Conservation (phyloP, 2,113 vertebrate genomes). For the Mohoua ochrocephala region DNA sequence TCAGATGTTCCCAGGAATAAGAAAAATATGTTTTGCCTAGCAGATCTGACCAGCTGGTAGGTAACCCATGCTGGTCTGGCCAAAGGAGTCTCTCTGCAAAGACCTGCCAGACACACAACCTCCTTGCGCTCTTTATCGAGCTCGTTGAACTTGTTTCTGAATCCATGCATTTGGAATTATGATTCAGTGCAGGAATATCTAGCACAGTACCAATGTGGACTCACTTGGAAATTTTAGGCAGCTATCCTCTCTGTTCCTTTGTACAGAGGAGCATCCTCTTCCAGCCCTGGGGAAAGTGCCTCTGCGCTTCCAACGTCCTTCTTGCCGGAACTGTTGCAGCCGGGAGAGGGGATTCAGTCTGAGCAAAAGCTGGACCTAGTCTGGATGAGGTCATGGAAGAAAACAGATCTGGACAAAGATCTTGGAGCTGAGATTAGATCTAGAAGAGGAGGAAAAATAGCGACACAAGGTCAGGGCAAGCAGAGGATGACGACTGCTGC, state of each 20-base stretch:
- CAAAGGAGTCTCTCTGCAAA: not conserved
- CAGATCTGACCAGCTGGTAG: not conserved
- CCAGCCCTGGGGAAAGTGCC: not conserved
- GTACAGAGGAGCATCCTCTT: not conserved
- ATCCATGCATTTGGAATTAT: not conserved
- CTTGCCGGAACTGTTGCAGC: not conserved
- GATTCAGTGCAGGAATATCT: not conserved
- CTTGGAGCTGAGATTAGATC: not conserved
- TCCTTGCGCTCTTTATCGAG: fast-evolving
- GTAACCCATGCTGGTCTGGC: not conserved
- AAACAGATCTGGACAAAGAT: not conserved
- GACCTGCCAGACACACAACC: not conserved
- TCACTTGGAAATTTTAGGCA: not conserved
- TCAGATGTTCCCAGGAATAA: not conserved
- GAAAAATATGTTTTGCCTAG: not conserved
- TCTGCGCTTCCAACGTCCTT: not conserved
- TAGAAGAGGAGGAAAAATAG: not conserved
- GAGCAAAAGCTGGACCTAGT: not conserved
- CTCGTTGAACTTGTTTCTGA: not conserved
- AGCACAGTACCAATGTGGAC: not conserved
- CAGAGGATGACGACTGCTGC: not conserved
- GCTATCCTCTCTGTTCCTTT: not conserved
- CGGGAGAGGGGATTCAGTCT: not conserved
- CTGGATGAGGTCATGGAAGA: not conserved
- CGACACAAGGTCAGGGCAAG: not conserved